These are phyloP conservation scores for Pantherophis guttatus DNA, from an alignment of 2,113 vertebrate genomes.

Conservation along the genomic window DNA sequence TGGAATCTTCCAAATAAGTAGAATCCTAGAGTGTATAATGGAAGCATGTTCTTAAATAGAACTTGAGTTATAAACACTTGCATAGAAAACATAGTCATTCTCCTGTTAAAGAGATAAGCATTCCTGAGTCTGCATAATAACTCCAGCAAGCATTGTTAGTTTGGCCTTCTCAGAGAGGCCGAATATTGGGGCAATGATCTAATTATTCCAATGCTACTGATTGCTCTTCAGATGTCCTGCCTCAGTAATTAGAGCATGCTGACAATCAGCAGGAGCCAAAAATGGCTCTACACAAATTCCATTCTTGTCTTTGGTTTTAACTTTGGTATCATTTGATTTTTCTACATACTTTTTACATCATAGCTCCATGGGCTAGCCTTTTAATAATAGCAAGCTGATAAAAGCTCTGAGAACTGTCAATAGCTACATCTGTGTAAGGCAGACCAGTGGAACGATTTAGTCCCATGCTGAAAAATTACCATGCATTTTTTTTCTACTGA, in stretches of 20 bases:
- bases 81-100: not conserved
- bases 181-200: slow-evolving; percentile 46
- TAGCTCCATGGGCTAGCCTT: not conserved
- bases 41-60: not conserved
- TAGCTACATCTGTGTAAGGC: not conserved
- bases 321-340: slow-evolving; percentile 10
- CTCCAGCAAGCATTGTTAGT: not conserved
- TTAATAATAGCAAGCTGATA: not conserved
- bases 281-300: slow-evolving; percentile 44
- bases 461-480: not conserved
- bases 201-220: slow-evolving; percentile 48
- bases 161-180: not conserved
- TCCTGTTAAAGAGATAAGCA: slow-evolving; percentile 1
- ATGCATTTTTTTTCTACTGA: not conserved
- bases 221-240: slow-evolving; percentile 49
- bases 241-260: slow-evolving; percentile 40
- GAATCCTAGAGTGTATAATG: not conserved
- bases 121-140: not conserved
- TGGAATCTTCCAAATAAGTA: not conserved
- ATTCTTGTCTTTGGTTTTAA: slow-evolving; percentile 34
- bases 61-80: not conserved
- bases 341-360: not conserved
- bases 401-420: not conserved
- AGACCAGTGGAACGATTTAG: not conserved
- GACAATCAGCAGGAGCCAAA: slow-evolving; percentile 32